Conservation (phyloP, 2,113 vertebrate genomes). For the Albula glossodonta region DNA sequence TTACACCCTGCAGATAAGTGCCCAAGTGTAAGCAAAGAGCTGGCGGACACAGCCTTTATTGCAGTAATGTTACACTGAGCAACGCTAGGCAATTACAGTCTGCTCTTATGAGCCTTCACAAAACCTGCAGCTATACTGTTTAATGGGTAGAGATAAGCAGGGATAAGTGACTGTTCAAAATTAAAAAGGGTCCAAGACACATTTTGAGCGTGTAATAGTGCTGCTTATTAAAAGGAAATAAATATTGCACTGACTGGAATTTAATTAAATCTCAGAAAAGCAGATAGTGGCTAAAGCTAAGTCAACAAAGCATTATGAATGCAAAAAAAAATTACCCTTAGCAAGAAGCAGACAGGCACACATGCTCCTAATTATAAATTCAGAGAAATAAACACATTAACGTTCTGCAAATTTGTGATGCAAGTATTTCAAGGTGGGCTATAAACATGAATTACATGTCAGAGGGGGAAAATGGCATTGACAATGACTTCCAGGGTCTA, state of each 20-base stretch:
- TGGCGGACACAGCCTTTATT: constrained; percentile 10
- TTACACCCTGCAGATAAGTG: neutral
- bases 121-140: neutral
- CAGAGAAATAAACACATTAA: neutral
- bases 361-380: neutral
- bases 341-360: neutral
- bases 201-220: constrained; percentile 13
- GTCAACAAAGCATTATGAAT: constrained; percentile 12
- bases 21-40: neutral
- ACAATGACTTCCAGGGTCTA: neutral
- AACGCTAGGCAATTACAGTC: neutral
- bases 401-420: neutral
- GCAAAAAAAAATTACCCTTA: constrained; percentile 7
- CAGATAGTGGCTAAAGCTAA: neutral
- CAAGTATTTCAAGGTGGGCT: neutral
- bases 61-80: neutral
- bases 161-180: constrained; percentile 8
- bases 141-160: constrained; percentile 23
- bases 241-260: constrained; percentile 26
- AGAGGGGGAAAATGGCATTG: neutral
- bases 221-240: constrained; percentile 13
- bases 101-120: neutral
- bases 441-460: neutral
- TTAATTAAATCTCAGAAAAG: constrained; percentile 23
- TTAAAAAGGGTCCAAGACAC: neutral